Evolutionary conservation across 1,140 invertebrate genomes (phyloP).

Genomic region (Apis laboriosa): DNA sequence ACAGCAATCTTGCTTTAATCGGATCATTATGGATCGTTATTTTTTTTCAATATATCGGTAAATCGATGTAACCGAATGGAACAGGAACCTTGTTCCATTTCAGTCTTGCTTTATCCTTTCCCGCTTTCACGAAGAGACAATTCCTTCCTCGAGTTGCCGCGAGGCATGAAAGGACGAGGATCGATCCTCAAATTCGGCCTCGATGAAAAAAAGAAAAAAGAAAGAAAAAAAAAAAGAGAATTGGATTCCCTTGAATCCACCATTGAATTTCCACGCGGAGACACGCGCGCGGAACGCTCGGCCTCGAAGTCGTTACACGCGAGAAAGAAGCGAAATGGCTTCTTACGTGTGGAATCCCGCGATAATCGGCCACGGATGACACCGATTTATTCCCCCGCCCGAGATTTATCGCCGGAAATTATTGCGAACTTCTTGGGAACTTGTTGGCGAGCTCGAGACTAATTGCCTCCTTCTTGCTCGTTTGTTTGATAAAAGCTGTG

Average conservation of each 20-base stretch:
- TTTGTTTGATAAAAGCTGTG: not conserved
- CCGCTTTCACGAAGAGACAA: not conserved
- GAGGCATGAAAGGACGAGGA: not conserved
- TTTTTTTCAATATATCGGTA: not conserved
- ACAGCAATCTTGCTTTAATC: not conserved
- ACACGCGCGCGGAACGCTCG: conserved; percentile 20
- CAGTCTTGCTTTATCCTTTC: not conserved
- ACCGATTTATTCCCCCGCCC: conserved; percentile 34
- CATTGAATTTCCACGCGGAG: conserved; percentile 6
- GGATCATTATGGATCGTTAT: not conserved
- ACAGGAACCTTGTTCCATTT: conserved; percentile 6
- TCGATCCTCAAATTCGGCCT: not conserved
- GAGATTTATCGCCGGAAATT: conserved; percentile 39
- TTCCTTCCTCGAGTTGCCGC: not conserved
- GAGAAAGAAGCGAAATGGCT: not conserved
- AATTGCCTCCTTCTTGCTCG: not conserved
- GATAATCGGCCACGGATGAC: conserved; percentile 55
- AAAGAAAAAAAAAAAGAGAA: not conserved
- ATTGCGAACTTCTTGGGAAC: conserved; percentile 21
- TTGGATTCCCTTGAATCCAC: not conserved
- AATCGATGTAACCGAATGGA: no score
- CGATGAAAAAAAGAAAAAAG: not conserved
- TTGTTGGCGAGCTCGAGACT: not conserved
- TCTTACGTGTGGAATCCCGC: not conserved
- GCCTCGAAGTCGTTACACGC: conserved; percentile 6